These are phyloP conservation scores for Buphagus erythrorhynchus DNA, from an alignment of 2,797 vertebrate genomes.

Conservation along the genomic window DNA sequence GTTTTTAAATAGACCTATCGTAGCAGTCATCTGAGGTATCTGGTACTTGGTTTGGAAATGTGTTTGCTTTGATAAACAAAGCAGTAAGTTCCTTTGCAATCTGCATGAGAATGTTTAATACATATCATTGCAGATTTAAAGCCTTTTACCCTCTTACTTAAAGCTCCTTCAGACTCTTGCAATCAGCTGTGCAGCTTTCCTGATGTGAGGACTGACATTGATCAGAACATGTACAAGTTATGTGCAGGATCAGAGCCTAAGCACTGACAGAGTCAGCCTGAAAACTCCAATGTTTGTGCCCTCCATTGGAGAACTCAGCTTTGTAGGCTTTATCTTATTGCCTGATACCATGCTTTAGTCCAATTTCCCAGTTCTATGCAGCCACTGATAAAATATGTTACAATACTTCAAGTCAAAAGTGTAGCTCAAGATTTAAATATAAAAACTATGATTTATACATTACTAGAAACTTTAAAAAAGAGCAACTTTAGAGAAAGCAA, in stretches of 20 bases:
- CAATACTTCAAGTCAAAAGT: conserved; percentile 68
- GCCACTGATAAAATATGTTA: conserved; percentile 58
- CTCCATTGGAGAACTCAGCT: not conserved
- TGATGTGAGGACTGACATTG: not conserved
- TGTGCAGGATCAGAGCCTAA: not conserved
- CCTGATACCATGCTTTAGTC: not conserved
- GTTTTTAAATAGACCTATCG: conserved; percentile 55
- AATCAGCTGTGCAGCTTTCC: not conserved
- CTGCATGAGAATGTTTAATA: conserved; percentile 19
- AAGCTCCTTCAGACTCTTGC: conserved; percentile 7
- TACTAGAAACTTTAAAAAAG: conserved; percentile 79
- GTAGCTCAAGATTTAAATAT: conserved; percentile 79
- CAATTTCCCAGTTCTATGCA: conserved; percentile 5
- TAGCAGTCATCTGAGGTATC: conserved; percentile 54
- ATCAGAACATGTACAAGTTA: not conserved
- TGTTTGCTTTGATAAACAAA: conserved; percentile 59
- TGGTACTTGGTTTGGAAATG: conserved; percentile 37
- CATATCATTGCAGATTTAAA: conserved; percentile 64
- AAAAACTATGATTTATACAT: conserved; percentile 79
- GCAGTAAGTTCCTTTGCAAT: conserved; percentile 50
- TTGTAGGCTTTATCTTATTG: not conserved
- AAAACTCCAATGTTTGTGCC: not conserved
- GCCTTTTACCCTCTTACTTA: conserved; percentile 50
- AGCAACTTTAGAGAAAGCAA: conserved; percentile 63
- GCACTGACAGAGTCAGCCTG: conserved; percentile 4